Percentiles rank a stretch among this genome's conserved stretches.
Conservation (phyloP, 2,113 vertebrate species). For the Eulemur rufifrons region DNA sequence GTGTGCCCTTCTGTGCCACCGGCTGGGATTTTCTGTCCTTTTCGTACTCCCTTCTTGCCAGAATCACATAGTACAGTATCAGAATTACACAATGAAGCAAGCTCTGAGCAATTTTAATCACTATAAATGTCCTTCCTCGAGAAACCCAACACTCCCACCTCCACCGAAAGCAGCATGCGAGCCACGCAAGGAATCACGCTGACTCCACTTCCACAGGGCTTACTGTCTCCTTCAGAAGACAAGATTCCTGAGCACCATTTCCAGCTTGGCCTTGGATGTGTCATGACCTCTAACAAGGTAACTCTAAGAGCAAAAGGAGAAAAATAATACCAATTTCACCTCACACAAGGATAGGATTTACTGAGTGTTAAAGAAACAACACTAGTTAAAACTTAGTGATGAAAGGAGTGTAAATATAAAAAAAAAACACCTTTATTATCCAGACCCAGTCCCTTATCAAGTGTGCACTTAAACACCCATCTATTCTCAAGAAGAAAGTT, state of each 20-base stretch:
- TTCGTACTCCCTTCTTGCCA: slow-evolving; percentile 55
- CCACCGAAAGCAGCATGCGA: slow-evolving; percentile 20
- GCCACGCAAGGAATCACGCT: slow-evolving; percentile 8
- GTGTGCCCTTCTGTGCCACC: not conserved
- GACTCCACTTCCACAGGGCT: not conserved
- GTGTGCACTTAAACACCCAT: not conserved
- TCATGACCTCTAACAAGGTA: slow-evolving; percentile 62
- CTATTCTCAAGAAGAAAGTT: not conserved
- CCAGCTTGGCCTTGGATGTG: not conserved
- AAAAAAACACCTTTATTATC: not conserved
- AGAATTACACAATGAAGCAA: slow-evolving; percentile 75
- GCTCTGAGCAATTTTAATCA: slow-evolving; percentile 75
- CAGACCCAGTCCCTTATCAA: not conserved
- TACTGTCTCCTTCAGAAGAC: not conserved
- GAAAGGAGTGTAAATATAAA: slow-evolving; percentile 9
- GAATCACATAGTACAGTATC: slow-evolving; percentile 54
- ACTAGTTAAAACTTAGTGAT: slow-evolving; percentile 39
- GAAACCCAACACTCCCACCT: slow-evolving; percentile 51
- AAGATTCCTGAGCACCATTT: not conserved
- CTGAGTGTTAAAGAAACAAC: slow-evolving; percentile 40
- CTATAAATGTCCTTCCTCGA: slow-evolving; percentile 65
- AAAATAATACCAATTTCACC: slow-evolving; percentile 29
- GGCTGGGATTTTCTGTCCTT: slow-evolving; percentile 73
- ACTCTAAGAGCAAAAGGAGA: slow-evolving; percentile 52
- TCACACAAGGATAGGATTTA: slow-evolving; percentile 27